Evolutionary conservation across 2,797 vertebrate genomes (phyloP).

Genomic region (Eurystomus glaucurus): DNA sequence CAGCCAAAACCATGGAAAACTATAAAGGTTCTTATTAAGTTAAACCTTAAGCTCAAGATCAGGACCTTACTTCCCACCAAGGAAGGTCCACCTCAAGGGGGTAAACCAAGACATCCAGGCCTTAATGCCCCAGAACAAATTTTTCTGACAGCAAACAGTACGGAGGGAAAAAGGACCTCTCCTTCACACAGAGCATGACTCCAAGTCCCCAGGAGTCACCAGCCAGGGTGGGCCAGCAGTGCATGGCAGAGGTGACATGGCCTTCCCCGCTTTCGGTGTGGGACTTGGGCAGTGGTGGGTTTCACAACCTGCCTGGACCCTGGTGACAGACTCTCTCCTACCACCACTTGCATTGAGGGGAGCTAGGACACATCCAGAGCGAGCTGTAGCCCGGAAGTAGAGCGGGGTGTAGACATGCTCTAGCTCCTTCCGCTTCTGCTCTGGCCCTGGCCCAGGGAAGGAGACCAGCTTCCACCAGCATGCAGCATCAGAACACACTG

Average conservation of each 20-base stretch:
- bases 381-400: neutral
- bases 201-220: neutral
- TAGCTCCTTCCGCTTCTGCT: neutral
- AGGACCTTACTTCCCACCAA: neutral
- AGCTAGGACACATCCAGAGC: neutral
- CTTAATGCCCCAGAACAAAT: neutral
- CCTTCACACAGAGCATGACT: neutral
- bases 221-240: neutral
- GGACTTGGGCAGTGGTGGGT: neutral
- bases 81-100: neutral
- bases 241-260: neutral
- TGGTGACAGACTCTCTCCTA: neutral
- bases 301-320: neutral
- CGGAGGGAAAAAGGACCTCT: neutral
- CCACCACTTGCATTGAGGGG: fast-evolving
- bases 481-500: fast-evolving
- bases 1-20: neutral
- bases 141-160: neutral
- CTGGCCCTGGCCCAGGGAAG: fast-evolving
- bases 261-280: fast-evolving
- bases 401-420: fast-evolving
- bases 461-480: neutral
- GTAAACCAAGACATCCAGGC: neutral
- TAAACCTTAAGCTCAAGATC: neutral
- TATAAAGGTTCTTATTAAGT: neutral